These are phyloP conservation scores for Hyperoplus lanceolatus DNA, from an alignment of 2,797 vertebrate genomes.

Conservation along the genomic window DNA sequence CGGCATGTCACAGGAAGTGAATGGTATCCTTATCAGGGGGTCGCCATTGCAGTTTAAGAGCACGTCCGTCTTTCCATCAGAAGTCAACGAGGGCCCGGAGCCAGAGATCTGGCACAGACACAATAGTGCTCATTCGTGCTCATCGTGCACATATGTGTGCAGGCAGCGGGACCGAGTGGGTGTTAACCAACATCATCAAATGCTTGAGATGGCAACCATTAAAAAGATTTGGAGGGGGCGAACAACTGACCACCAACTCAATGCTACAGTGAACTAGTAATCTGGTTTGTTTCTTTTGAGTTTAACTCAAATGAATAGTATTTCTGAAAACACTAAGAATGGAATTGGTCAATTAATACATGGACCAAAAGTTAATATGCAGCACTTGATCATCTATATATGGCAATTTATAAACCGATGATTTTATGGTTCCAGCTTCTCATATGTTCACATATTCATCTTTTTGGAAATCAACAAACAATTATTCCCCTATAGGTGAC, in stretches of 20 bases:
- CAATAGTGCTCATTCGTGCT: background rate
- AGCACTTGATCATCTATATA: background rate
- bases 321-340: background rate
- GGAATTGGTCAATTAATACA: background rate
- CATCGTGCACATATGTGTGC: background rate
- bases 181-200: slow-evolving; percentile 20
- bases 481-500: background rate
- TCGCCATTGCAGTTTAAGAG: slow-evolving; percentile 17
- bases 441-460: background rate
- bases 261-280: background rate
- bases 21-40: slow-evolving; percentile 59
- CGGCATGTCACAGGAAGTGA: slow-evolving; percentile 76
- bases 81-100: slow-evolving; percentile 40
- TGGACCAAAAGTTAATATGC: background rate
- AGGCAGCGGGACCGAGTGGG: slow-evolving; percentile 4
- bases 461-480: background rate
- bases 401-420: background rate
- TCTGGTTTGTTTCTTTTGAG: background rate
- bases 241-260: slow-evolving; percentile 9
- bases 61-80: slow-evolving; percentile 37
- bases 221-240: background rate
- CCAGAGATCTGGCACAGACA: slow-evolving; percentile 30
- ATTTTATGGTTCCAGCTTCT: background rate
- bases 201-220: background rate
- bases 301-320: background rate